Evolutionary conservation across 2,797 vertebrate species (phyloP), one percentile per base, ranked within the genome.

Genomic region (Platyrinchus mystaceus): DNA sequence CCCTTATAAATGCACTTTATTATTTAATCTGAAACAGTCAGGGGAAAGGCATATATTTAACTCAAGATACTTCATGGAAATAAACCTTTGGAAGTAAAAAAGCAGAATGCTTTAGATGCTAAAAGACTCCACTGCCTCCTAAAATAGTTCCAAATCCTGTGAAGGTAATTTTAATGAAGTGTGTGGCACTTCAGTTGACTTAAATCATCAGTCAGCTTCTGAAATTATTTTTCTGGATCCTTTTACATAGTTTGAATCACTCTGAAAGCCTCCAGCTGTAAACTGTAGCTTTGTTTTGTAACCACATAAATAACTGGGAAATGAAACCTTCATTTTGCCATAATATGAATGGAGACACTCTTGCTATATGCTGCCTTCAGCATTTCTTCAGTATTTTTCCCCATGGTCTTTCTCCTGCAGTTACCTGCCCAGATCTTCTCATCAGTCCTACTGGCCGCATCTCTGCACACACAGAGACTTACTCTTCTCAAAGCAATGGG

Each of bases 111-210:
- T 76, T 84, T 86, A 80, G 49, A 46, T 28, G 23, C 21, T 85
- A 32, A 41, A 88, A 88, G 58, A 86, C 32, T 92, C 24, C 24
- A 21, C 37, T 77, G 28, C 21, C 52, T 88, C 50, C 46, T 39
- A 84, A 86, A 85, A 90, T 94, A 84, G 66, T 90, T 84, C 22
- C 24, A 47, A 80, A 91, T 69, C 83, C 30, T 53, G 32, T 46
- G 83, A 93, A 81, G 84, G 89, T 93, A 93, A 89, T 95, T 91
- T 81, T 95, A 92, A 89, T 92, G 71, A 96, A 94, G 59, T 79
- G 50, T 93, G 43, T 70, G 22, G 46, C 87, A 87, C 76, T 86
- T 87, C 55, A 83, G 28, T 92, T 91, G 56, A 62, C 34, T 95
- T 93, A 90, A 70, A 92, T 95, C 28, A 89, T 93, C 80, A 88